Conservation (phyloP, 2,797 vertebrate species). For the Etheostoma nigrum region DNA sequence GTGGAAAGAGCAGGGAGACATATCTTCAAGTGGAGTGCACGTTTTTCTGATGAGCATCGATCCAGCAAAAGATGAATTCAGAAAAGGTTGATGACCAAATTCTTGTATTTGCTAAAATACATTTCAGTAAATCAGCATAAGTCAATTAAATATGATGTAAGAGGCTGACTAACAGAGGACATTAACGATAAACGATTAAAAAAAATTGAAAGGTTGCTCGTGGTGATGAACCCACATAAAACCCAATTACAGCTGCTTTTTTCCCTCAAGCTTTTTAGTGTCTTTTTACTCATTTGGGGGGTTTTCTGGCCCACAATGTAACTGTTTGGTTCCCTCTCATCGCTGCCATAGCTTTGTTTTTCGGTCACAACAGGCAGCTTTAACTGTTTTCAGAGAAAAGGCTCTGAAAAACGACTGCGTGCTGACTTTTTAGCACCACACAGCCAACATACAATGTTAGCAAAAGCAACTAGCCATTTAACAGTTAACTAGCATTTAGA, state of each 20-base stretch:
- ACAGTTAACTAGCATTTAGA: background rate
- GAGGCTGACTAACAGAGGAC: too few species aligned
- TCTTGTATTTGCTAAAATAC: background rate
- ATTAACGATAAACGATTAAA: too few species aligned
- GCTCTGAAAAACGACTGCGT: background rate
- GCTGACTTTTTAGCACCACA: background rate
- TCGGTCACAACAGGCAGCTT: too few species aligned
- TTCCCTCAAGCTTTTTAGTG: too few species aligned
- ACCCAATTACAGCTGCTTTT: too few species aligned
- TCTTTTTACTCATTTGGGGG: too few species aligned
- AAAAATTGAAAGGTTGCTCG: too few species aligned
- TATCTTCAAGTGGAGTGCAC: background rate
- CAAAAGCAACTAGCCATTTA: background rate
- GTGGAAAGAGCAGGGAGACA: constrained; percentile 4
- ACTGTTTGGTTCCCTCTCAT: background rate
- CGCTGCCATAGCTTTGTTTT: too few species aligned
- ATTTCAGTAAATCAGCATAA: background rate
- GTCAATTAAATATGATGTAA: too few species aligned
- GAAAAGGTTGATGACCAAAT: too few species aligned
- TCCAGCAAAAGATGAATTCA: background rate
- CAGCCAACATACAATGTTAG: too few species aligned
- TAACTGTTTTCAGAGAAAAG: background rate
- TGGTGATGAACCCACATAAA: too few species aligned
- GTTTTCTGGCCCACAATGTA: background rate
- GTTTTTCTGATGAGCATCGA: background rate